phyloP scores from a whole-genome alignment of 2,797 vertebrate species.

The Phaenicophaeus curvirostris region DNA sequence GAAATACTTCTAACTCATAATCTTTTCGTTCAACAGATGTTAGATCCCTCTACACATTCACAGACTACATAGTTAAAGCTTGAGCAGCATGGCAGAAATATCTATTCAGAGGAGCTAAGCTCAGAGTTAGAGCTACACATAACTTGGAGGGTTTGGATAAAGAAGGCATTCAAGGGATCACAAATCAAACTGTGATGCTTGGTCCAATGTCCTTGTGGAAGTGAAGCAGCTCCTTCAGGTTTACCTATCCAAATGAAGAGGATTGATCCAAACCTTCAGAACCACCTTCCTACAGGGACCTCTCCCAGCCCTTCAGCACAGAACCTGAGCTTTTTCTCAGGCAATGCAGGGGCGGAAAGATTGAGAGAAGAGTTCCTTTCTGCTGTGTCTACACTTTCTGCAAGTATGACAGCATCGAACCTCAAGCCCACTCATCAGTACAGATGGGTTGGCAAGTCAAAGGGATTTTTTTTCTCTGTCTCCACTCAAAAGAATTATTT shows the following conservation, averaged over 20 bases:
- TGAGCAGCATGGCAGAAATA: background rate
- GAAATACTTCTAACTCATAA: background rate
- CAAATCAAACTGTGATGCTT: background rate
- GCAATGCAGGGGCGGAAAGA: background rate
- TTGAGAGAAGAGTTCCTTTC: background rate
- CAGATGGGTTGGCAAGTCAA: background rate
- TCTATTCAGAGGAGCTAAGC: background rate
- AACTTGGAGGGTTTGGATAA: background rate
- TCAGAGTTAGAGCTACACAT: background rate
- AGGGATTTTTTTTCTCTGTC: background rate
- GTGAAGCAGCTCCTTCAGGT: background rate
- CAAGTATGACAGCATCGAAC: background rate
- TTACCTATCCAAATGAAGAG: background rate
- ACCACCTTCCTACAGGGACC: background rate
- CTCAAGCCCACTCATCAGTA: background rate
- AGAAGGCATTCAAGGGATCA: background rate
- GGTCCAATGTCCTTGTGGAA: background rate
- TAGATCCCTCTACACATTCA: background rate
- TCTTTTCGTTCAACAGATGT: background rate
- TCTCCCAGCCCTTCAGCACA: background rate
- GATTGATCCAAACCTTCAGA: background rate
- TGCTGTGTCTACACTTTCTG: background rate
- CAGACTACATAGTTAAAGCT: background rate
- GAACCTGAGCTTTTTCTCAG: background rate
- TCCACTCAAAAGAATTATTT: background rate